A percentile compares a stretch with the other conserved stretches of the same genome.
These are phyloP conservation scores for Sphaeridia pumilis DNA, from an alignment of 2,888 invertebrate species.

Conservation along the genomic window DNA sequence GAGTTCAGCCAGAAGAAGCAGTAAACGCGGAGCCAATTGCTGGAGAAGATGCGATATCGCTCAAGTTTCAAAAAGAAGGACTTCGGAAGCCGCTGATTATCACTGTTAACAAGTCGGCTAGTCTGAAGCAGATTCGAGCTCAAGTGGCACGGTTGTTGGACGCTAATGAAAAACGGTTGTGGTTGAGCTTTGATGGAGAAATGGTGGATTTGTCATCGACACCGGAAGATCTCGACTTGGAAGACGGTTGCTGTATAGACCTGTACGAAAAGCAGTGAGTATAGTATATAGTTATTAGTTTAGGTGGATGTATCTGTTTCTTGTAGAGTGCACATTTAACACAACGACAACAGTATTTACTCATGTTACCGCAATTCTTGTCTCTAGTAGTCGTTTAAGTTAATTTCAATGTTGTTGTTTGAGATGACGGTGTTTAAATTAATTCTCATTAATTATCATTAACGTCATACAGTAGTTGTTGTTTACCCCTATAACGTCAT, in stretches of 20 bases:
- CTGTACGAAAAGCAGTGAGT: conserved; percentile 1
- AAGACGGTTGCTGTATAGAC: conserved; percentile 7
- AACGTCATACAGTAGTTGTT: too few relatives aligned
- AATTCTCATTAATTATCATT: too few relatives aligned
- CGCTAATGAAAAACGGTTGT: conserved; percentile 2
- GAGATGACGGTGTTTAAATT: too few relatives aligned
- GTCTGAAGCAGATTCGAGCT: conserved; percentile 7
- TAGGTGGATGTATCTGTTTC: too few relatives aligned
- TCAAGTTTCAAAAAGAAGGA: conserved; percentile 13
- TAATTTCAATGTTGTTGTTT: too few relatives aligned
- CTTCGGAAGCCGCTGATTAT: background rate
- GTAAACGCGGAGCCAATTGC: too few relatives aligned
- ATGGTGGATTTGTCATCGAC: conserved; percentile 1
- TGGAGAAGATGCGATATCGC: background rate
- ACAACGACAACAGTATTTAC: too few relatives aligned
- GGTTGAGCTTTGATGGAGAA: conserved; percentile 11
- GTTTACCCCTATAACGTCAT: too few relatives aligned
- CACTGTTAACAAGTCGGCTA: conserved; percentile 4
- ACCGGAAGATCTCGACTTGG: conserved; percentile 7
- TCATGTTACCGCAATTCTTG: too few relatives aligned
- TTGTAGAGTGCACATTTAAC: too few relatives aligned
- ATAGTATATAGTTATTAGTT: too few relatives aligned
- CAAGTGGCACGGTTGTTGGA: background rate
- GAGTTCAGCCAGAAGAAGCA: background rate
- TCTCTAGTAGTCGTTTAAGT: too few relatives aligned